phyloP scores from a whole-genome alignment of 2,113 vertebrate species.

The Shinisaurus crocodilurus region DNA sequence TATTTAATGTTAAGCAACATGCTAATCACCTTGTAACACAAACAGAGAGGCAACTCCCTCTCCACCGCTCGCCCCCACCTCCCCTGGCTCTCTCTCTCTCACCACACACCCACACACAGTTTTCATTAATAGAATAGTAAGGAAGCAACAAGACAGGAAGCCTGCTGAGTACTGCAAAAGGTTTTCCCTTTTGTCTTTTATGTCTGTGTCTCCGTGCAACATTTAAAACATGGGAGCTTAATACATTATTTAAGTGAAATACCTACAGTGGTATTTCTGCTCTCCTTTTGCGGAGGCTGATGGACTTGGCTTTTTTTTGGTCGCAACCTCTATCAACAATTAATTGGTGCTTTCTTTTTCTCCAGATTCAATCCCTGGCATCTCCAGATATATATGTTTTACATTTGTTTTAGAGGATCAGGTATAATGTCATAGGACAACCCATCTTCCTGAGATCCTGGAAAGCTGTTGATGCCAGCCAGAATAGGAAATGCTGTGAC shows the following conservation, averaged over 20 bases:
- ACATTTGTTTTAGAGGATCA: too few species aligned
- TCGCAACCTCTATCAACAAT: background rate
- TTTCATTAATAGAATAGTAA: conserved; percentile 60
- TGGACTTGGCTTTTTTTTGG: background rate
- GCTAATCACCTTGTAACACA: conserved; percentile 66
- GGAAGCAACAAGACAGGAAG: conserved; percentile 62
- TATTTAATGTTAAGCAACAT: conserved; percentile 67
- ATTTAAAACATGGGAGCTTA: conserved; percentile 45
- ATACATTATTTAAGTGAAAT: conserved; percentile 62
- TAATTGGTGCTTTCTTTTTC: background rate
- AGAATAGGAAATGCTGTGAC: too few species aligned
- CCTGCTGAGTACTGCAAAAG: conserved; percentile 54
- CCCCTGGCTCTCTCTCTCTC: background rate
- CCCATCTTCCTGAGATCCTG: too few species aligned
- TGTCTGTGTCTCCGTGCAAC: conserved; percentile 47
- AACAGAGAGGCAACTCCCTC: conserved; percentile 28
- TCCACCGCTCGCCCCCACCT: background rate
- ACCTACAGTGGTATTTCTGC: conserved; percentile 49
- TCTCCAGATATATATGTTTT: too few species aligned
- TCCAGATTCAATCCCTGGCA: background rate
- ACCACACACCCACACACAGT: background rate
- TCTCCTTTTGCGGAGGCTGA: background rate
- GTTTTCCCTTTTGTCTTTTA: background rate
- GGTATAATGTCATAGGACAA: too few species aligned
- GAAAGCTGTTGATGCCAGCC: too few species aligned